Base-by-base conservation (phyloP, 2,113 vertebrate species). In the Barnardius zonarius region DNA sequence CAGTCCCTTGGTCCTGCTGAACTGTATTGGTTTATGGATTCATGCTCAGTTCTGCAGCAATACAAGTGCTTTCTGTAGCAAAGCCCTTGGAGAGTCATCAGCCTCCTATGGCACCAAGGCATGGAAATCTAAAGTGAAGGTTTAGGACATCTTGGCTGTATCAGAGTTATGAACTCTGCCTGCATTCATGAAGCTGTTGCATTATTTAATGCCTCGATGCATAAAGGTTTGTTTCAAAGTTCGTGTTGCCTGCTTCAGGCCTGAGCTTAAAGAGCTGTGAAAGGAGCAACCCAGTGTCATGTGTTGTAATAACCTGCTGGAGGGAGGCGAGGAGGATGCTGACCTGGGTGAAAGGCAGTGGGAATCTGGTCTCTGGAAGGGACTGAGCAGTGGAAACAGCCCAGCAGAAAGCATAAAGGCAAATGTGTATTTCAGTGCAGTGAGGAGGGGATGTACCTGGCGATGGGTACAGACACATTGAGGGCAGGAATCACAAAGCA, bases 171-270 rank as follows among this genome's bases (percentile, higher is more conserved):
- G 83, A 74, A 69, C 94, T 84, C 87, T 68, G 87, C 88, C 92
- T 22, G 66, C 46, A 90, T 93, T 90, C 79, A 49, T 69, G 63
- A 52, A 66, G 76, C 92, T 92, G 33, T 49, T 96, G 52, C 62
- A 62, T 92, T 94, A 73, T 92, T 93, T 94, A 86, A 66, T 67
- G 92, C 70, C 48, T 93, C 8, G 0, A 44, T 3, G 11, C 72
- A 35, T 73, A 90, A 88, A 69, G n/a, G 23, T 89, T 89, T 78
- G 81, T 67, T 93, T 73, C 90, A 83, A 57, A 85, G 79, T 90
- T 66, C 43, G 69, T 69, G 70, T 83, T 93, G 43, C 78, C 57
- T 94, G 62, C 85, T 92, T 83, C 52, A n/a, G 67, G 75, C 44
- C 74, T 92, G 75, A 83, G 85, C 67, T 88, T 79, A 46, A 79